phyloP scores from a whole-genome alignment of 2,113 vertebrate species.

The Caranx ignobilis region DNA sequence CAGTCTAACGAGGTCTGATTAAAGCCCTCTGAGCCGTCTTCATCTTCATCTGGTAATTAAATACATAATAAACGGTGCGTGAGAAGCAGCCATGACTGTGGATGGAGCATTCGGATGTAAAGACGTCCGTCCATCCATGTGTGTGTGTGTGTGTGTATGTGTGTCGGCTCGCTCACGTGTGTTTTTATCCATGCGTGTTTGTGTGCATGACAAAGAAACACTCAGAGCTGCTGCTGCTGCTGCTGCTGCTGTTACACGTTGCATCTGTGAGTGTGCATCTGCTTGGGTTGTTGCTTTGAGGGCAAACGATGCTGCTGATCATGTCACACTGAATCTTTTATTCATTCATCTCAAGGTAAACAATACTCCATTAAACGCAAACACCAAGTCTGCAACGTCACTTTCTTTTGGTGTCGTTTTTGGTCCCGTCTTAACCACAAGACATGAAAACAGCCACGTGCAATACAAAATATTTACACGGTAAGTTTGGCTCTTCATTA shows the following conservation, averaged over 20 bases:
- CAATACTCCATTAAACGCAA: not conserved
- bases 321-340: not conserved
- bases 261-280: not conserved
- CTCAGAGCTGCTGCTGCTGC: not conserved
- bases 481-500: not conserved
- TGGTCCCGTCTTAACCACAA: not conserved
- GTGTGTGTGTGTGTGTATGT: not conserved
- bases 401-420: not conserved
- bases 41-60: conserved; percentile 80
- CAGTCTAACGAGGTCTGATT: conserved; percentile 82
- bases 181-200: not conserved
- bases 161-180: too few species aligned
- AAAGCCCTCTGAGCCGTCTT: conserved; percentile 69
- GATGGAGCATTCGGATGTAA: conserved; percentile 19
- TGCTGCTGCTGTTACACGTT: not conserved
- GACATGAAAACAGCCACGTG: not conserved
- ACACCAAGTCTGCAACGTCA: not conserved
- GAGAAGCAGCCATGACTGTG: conserved; percentile 35
- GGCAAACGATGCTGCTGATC: conserved; percentile 12
- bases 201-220: not conserved
- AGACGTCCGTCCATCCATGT: not conserved
- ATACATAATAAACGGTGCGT: conserved; percentile 62
- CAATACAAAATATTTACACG: not conserved
- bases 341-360: not conserved
- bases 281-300: conserved; percentile 11